Conservation (phyloP, 2,113 vertebrate genomes). For the Illadopsis cleaveri region DNA sequence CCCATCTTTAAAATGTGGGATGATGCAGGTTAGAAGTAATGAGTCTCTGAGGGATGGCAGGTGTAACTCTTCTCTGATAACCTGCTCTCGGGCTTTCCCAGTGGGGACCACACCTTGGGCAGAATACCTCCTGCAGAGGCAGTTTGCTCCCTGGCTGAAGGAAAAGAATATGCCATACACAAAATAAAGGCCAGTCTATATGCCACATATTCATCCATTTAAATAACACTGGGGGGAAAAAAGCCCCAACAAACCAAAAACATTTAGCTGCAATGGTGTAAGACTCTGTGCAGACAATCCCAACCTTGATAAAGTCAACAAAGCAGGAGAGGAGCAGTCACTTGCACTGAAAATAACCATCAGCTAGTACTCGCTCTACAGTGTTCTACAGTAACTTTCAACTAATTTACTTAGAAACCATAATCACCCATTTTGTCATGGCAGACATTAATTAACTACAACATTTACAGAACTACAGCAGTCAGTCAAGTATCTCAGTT, state of each 20-base stretch:
- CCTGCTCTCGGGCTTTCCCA: neutral
- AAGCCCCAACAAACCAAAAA: neutral
- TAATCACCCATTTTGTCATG: neutral
- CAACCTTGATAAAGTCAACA: neutral
- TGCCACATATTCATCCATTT: neutral
- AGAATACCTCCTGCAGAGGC: neutral
- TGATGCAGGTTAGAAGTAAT: neutral
- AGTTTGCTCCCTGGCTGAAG: neutral
- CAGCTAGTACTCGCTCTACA: neutral
- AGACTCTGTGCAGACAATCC: neutral
- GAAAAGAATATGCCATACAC: neutral
- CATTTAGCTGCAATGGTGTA: neutral
- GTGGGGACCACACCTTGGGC: neutral
- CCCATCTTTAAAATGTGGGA: neutral
- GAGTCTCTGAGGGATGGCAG: neutral
- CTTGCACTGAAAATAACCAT: neutral
- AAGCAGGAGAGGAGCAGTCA: neutral
- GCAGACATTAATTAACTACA: neutral
- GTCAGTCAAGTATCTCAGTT: neutral
- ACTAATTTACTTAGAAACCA: neutral
- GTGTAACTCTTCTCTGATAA: neutral
- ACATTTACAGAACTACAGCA: neutral
- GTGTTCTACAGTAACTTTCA: constrained; percentile 2
- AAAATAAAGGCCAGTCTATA: neutral
- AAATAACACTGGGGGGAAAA: neutral